These are phyloP conservation scores for Sisyra terminalis DNA, from an alignment of 2,888 invertebrate species.

Conservation along the genomic window DNA sequence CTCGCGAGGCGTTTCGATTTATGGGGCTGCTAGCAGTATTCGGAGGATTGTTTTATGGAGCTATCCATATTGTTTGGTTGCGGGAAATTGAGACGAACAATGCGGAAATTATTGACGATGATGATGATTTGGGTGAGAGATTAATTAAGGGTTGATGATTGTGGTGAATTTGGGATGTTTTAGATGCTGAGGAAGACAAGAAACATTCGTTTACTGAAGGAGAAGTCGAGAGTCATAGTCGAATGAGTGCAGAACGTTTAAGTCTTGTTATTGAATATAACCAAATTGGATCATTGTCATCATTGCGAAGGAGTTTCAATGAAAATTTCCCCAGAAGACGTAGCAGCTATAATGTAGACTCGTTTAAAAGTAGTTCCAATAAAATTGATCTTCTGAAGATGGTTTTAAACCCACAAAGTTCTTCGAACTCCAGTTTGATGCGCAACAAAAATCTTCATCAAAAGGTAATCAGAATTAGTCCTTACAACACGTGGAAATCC, in stretches of 20 bases:
- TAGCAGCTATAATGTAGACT: not conserved
- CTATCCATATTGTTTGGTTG: constrained; percentile 56
- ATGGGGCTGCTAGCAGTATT: constrained; percentile 61
- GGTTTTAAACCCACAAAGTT: too few relatives aligned
- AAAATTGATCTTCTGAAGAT: too few relatives aligned
- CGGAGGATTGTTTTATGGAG: constrained; percentile 51
- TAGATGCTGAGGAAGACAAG: constrained; percentile 28
- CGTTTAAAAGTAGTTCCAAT: too few relatives aligned
- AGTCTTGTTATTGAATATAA: constrained; percentile 62
- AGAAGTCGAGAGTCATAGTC: constrained; percentile 40
- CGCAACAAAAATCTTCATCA: too few relatives aligned
- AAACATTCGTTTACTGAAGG: constrained; percentile 38
- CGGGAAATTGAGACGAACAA: constrained; percentile 36
- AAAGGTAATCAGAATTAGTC: too few relatives aligned
- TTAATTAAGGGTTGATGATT: too few relatives aligned
- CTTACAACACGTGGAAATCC: too few relatives aligned
- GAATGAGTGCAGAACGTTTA: constrained; percentile 52
- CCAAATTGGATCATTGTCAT: constrained; percentile 57
- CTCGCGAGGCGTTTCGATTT: constrained; percentile 58
- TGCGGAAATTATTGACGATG: constrained; percentile 26
- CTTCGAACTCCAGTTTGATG: too few relatives aligned
- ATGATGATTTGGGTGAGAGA: constrained; percentile 16
- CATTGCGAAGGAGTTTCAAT: constrained; percentile 34
- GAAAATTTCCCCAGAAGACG: not conserved
- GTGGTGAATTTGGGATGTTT: not conserved